Evolutionary conservation across 2,797 vertebrate genomes (phyloP).

Genomic region (Gila robusta): DNA sequence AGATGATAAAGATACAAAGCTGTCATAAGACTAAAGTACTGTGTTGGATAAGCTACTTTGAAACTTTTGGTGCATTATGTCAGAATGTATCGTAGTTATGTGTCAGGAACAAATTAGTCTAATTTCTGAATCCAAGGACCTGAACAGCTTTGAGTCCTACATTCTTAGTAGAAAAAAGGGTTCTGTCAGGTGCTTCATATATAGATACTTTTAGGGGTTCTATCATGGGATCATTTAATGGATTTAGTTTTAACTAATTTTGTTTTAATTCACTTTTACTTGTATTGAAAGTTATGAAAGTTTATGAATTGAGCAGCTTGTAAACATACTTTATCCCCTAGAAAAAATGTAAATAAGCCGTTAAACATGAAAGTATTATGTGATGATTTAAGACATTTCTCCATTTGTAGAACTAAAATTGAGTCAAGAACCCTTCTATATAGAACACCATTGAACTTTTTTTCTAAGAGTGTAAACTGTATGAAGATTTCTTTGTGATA

Average conservation of each 20-base stretch:
- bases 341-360: accelerated
- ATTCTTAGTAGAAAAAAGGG: neutral
- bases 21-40: neutral
- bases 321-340: neutral
- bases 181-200: neutral
- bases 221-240: neutral
- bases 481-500: neutral
- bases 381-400: neutral
- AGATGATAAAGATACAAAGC: neutral
- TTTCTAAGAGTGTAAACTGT: neutral
- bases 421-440: neutral
- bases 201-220: neutral
- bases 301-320: neutral
- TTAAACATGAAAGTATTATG: neutral
- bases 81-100: neutral
- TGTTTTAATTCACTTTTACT: neutral
- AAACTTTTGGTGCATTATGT: neutral
- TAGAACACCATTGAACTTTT: neutral
- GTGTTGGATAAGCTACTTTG: neutral
- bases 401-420: neutral
- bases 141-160: neutral
- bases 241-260: neutral
- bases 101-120: neutral
- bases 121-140: neutral
- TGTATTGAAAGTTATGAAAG: neutral